Conservation (phyloP, 2,797 vertebrate species). For the Phrynocephalus forsythii region DNA sequence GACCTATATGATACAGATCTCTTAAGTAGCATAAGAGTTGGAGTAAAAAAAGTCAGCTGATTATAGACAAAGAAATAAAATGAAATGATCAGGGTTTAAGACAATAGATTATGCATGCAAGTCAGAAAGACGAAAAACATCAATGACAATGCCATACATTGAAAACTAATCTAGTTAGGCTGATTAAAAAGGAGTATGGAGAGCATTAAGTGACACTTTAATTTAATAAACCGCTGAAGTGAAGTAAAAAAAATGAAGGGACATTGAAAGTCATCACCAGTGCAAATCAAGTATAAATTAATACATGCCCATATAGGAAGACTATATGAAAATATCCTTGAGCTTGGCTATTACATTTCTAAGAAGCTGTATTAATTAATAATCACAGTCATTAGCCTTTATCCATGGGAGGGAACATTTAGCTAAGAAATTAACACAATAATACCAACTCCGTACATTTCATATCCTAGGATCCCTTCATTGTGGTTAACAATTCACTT, state of each 20-base stretch:
- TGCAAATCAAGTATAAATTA: conserved; percentile 30
- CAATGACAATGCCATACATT: conserved; percentile 29
- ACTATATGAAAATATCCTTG: conserved; percentile 25
- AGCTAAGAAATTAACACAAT: conserved; percentile 42
- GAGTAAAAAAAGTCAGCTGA: not conserved
- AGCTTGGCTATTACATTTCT: conserved; percentile 20
- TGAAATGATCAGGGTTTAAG: conserved; percentile 17
- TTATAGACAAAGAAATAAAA: not conserved
- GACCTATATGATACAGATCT: not conserved
- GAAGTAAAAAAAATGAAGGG: conserved; percentile 39
- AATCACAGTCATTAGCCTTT: not conserved
- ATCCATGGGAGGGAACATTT: not conserved
- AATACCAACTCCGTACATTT: not conserved
- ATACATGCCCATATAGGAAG: conserved; percentile 22
- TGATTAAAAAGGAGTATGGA: conserved; percentile 27
- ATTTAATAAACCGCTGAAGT: conserved; percentile 47
- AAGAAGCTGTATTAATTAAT: conserved; percentile 40
- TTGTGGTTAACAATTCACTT: conserved; percentile 6
- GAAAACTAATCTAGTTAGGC: conserved; percentile 30
- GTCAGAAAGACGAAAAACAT: conserved; percentile 23
- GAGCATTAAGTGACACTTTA: conserved; percentile 38
- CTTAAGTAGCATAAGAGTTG: no score
- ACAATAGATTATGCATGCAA: conserved; percentile 6
- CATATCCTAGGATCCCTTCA: conserved; percentile 16
- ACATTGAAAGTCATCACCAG: conserved; percentile 4